Evolutionary conservation across 2,888 invertebrate species (phyloP).

Genomic region (Acanthosepion lycidas): DNA sequence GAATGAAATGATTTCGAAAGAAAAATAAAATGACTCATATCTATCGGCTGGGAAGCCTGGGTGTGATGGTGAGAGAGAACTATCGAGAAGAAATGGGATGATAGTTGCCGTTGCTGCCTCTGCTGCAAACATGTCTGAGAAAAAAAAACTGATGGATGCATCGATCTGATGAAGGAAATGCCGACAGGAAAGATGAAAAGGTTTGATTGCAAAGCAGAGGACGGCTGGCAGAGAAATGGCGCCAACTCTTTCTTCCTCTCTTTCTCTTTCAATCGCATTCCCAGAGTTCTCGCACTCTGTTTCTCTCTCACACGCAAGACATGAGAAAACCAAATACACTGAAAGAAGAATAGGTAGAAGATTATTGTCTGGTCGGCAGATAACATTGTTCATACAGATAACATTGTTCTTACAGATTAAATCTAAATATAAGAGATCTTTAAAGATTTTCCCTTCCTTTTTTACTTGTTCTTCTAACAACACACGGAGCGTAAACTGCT

Average conservation of each 20-base stretch:
- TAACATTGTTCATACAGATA: neutral
- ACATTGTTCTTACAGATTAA: neutral
- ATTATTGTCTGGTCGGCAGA: neutral
- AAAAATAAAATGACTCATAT: slow-evolving; percentile 11
- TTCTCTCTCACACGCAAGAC: neutral
- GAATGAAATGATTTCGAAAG: neutral
- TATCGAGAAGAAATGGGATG: neutral
- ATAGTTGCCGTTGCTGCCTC: neutral
- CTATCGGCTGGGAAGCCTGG: neutral
- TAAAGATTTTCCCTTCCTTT: neutral
- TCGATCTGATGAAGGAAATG: neutral
- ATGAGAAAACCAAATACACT: neutral
- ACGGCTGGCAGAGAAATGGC: neutral
- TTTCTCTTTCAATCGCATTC: neutral
- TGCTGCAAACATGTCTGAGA: neutral
- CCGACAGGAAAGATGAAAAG: neutral
- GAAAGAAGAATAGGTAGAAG: neutral
- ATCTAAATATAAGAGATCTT: neutral
- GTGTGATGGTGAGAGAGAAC: neutral
- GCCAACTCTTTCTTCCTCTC: neutral
- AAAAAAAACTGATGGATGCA: neutral
- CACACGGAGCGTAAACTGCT: neutral
- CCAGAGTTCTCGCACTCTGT: too few species aligned
- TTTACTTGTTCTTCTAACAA: neutral
- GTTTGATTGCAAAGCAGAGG: neutral